Percentiles rank a stretch among this genome's conserved stretches.
These are phyloP conservation scores for Eupeodes luniger DNA, from an alignment of 2,888 invertebrate species.

Conservation along the genomic window DNA sequence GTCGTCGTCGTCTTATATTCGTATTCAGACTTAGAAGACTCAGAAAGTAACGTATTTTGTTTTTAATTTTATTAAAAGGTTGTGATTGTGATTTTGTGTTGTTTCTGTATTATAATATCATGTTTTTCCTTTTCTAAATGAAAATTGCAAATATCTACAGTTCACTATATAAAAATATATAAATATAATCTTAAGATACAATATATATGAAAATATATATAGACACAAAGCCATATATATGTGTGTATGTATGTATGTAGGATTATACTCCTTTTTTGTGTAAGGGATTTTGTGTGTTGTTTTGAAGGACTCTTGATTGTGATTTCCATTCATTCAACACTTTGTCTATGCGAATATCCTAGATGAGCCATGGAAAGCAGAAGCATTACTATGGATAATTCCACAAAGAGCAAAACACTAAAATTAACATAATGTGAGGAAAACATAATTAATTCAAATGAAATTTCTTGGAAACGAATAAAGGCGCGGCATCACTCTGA, in stretches of 20 bases:
- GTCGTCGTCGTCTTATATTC: neutral
- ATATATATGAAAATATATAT: neutral
- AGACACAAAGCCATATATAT: neutral
- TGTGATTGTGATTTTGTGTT: constrained; percentile 33
- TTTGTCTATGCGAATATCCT: constrained; percentile 37
- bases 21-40: neutral
- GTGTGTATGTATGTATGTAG: neutral
- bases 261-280: neutral
- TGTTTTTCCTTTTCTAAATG: constrained; percentile 13
- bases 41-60: constrained; percentile 9
- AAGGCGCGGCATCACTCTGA: constrained; percentile 37
- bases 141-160: constrained; percentile 15
- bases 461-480: constrained; percentile 63
- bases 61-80: constrained; percentile 48
- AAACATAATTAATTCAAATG: constrained; percentile 71
- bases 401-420: constrained; percentile 67
- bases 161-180: no score
- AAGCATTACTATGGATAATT: constrained; percentile 55
- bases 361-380: constrained; percentile 6
- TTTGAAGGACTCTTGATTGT: constrained; percentile 19
- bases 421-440: constrained; percentile 71
- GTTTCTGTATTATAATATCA: constrained; percentile 18
- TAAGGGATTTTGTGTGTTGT: neutral
- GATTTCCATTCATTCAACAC: constrained; percentile 60
- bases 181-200: no score